phyloP scores from a whole-genome alignment of 2,888 invertebrate species.

The Embidobia sp. region DNA sequence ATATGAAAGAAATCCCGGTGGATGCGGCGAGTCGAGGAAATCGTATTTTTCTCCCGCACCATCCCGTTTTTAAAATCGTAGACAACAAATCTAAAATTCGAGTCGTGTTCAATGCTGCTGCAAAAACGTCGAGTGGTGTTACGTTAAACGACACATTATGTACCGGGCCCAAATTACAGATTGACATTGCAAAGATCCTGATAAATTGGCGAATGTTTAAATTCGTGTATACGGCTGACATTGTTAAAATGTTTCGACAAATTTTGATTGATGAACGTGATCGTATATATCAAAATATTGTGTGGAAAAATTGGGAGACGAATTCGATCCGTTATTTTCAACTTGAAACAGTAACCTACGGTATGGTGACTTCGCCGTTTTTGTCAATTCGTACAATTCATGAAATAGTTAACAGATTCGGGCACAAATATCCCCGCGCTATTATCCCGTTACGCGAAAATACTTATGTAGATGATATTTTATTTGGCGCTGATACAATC shows the following conservation, averaged over 20 bases:
- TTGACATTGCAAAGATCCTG: conserved; percentile 1
- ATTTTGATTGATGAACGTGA: neutral
- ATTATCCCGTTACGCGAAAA: no score
- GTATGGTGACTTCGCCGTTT: neutral
- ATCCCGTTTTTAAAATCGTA: neutral
- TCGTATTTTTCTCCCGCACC: conserved; percentile 15
- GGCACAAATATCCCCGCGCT: no score
- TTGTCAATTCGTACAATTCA: no score
- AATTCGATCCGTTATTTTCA: neutral
- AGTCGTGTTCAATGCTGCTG: conserved; percentile 9
- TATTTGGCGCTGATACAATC: no score
- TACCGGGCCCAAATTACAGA: conserved; percentile 14
- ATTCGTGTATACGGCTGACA: conserved; percentile 8
- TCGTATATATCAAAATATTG: conserved; percentile 6
- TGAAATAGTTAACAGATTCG: no score
- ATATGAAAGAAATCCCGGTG: no score
- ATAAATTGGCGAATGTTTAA: conserved; percentile 1
- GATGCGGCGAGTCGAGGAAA: no score
- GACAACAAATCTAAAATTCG: neutral
- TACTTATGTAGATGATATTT: no score
- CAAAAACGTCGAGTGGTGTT: conserved; percentile 1
- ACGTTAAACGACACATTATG: conserved; percentile 1
- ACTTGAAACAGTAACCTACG: conserved; percentile 4
- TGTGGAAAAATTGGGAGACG: conserved; percentile 3
- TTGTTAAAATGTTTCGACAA: conserved; percentile 19